Conservation (phyloP, 1,140 invertebrate species). For the Cheumatopsyche charites region DNA sequence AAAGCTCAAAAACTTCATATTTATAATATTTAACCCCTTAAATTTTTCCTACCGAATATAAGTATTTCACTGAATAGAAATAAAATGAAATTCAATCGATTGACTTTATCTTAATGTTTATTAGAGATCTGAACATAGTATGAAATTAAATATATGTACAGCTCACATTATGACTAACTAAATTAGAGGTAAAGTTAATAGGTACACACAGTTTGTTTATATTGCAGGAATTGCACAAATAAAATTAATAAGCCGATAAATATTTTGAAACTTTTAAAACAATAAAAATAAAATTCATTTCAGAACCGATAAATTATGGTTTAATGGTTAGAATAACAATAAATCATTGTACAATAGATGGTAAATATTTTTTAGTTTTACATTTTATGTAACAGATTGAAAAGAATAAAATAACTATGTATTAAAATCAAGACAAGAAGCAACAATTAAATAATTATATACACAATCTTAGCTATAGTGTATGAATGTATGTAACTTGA, state of each 20-base stretch:
- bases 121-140: conserved; percentile 50
- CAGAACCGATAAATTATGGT: conserved; percentile 38
- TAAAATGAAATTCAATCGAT: neutral
- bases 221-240: conserved; percentile 30
- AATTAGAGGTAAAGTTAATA: conserved; percentile 49
- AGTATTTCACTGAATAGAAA: too few species aligned
- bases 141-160: conserved; percentile 50
- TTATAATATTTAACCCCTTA: too few species aligned
- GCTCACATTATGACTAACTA: conserved; percentile 49
- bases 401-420: neutral
- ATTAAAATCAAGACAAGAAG: conserved; percentile 3
- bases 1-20: too few species aligned
- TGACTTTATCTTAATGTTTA: conserved; percentile 45
- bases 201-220: conserved; percentile 45
- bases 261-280: conserved; percentile 16
- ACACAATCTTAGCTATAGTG: neutral
- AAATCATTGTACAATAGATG: neutral
- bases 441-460: conserved; percentile 15
- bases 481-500: neutral
- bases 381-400: conserved; percentile 1
- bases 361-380: conserved; percentile 4
- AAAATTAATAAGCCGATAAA: conserved; percentile 25
- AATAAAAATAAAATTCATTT: conserved; percentile 18
- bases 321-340: conserved; percentile 48
- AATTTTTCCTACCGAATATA: too few species aligned